Conservation (phyloP, 2,797 vertebrate genomes). For the Crocodylus rhombifer region DNA sequence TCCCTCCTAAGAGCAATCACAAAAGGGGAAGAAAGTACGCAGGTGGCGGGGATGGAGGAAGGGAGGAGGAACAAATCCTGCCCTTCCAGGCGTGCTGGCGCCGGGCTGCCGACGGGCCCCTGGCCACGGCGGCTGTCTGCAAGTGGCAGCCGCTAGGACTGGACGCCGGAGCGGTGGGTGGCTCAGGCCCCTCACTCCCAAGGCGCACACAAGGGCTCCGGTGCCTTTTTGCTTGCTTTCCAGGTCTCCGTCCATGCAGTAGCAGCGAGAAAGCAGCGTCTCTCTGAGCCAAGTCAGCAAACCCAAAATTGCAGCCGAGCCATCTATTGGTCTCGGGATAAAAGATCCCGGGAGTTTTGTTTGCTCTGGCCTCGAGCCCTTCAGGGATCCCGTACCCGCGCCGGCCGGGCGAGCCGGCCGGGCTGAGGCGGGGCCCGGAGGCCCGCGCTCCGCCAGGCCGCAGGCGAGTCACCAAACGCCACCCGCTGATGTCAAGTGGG, state of each 20-base stretch:
- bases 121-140: too few species aligned
- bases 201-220: too few species aligned
- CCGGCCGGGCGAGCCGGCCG: too few species aligned
- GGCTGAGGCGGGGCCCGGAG: neutral
- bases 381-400: neutral
- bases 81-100: too few species aligned
- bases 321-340: neutral
- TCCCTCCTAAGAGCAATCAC: too few species aligned
- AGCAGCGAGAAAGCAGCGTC: neutral
- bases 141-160: neutral
- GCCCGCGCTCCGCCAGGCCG: neutral
- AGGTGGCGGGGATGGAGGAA: neutral
- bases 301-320: neutral
- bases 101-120: too few species aligned
- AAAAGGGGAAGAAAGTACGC: too few species aligned
- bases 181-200: too few species aligned
- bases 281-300: too few species aligned
- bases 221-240: too few species aligned
- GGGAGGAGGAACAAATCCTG: neutral
- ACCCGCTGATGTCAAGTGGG: rapidly evolving
- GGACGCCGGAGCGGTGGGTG: too few species aligned
- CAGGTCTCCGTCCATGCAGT: neutral
- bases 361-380: too few species aligned
- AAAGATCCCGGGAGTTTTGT: neutral
- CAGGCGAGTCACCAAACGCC: neutral